These are phyloP conservation scores for Cynodonichthys magdalenae DNA, from an alignment of 2,797 vertebrate species.

Conservation along the genomic window DNA sequence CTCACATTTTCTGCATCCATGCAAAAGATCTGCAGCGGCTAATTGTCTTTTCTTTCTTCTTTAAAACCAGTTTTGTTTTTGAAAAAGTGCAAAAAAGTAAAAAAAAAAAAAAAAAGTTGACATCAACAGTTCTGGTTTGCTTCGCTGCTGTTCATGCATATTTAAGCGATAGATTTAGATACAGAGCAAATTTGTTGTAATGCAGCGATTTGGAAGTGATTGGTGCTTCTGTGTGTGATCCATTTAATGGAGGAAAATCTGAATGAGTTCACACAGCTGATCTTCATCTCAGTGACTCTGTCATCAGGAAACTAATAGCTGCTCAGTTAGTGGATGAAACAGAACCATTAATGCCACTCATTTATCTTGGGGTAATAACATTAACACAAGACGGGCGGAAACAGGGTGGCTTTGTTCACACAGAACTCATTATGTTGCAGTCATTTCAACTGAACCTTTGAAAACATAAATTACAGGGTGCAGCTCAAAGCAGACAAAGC, in stretches of 20 bases:
- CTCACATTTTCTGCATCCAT: constrained; percentile 7
- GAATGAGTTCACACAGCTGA: constrained; percentile 18
- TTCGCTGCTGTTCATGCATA: constrained; percentile 8
- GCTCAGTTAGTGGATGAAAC: constrained; percentile 48
- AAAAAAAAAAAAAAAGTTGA: constrained; percentile 10
- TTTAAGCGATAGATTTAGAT: constrained; percentile 15
- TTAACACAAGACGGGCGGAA: constrained; percentile 29
- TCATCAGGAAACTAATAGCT: constrained; percentile 48
- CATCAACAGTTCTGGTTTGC: constrained; percentile 1
- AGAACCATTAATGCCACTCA: constrained; percentile 39
- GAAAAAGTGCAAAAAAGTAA: background rate
- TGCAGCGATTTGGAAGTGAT: constrained; percentile 27
- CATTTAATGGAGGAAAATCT: constrained; percentile 46
- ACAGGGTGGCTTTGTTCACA: constrained; percentile 30
- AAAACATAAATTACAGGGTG: constrained; percentile 43
- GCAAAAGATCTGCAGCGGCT: background rate
- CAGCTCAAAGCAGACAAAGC: constrained; percentile 23
- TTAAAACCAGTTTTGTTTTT: background rate
- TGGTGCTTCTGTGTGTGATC: constrained; percentile 12
- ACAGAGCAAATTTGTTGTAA: constrained; percentile 17
- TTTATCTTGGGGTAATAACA: constrained; percentile 29
- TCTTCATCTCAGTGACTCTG: constrained; percentile 56
- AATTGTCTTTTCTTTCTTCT: constrained; percentile 2
- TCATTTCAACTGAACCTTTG: constrained; percentile 26
- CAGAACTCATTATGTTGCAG: constrained; percentile 27